Evolutionary conservation across 2,113 vertebrate genomes (phyloP), one percentile per base, ranked within the genome.

Genomic region (Bostrychus sinensis): DNA sequence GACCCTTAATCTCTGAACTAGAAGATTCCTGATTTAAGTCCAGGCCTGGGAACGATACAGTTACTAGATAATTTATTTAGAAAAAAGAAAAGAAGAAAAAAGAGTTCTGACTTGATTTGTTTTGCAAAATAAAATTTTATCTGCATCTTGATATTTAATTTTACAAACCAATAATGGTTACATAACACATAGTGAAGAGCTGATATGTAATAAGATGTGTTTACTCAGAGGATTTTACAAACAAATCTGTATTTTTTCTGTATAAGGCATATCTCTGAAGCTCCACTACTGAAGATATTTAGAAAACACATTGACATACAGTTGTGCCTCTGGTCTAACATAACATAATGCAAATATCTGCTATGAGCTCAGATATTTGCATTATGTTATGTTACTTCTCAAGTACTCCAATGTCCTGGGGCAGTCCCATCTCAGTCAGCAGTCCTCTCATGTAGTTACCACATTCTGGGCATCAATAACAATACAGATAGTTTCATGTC

Each of bases 391-490:
- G n/a, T 16, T 48, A 34, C 1, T 63, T 62, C 22, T 32, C 2
- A 34, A 65, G 61, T 63, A 60, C 32, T 61, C n/a, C 2, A 12
- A 37, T 22, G 4, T 51, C 16, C n/a, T 60, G 34, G 26, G 34
- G 37, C 41, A n/a, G 34, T 22, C 58, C 30, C 54, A 9, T 56
- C 38, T 41, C 36, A 79, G 38, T 64, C 53, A 74, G 54, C 46
- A 39, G 37, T 62, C 25, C 59, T 76, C 56, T 71, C 22, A 70
- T 25, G 12, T 55, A 45, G 30, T 45, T 41, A 45, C 54, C 14
- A 60, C 41, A 67, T 41, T 19, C 54, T 37, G 45, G 43, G 30
- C 38, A 37, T 58, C 28, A 55, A 9, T 55, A 55, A 11, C 48
- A 51, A 11, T 26, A 37, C 26, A 30, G 48, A 75, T 78, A 70